Evolutionary conservation across 2,797 vertebrate genomes (phyloP), one percentile per base, ranked within the genome.

Genomic region (Lepus oiostolus): DNA sequence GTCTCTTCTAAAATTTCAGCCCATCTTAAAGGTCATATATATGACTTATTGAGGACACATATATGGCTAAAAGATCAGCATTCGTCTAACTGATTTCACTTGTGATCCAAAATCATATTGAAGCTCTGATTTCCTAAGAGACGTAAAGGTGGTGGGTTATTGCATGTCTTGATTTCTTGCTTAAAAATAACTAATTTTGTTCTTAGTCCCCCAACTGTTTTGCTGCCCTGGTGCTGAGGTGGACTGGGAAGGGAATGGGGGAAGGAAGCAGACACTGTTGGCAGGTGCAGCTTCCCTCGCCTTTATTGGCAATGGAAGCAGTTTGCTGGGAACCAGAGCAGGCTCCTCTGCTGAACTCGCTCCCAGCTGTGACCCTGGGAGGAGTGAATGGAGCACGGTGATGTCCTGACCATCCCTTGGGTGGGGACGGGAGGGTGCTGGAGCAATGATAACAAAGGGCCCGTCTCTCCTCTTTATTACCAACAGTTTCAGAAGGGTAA

Each of bases 181-280:
- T 96, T 67, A 58, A 82, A 95, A 95, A 67, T 85, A 82, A 94
- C 88, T 90, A 72, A 85, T 93, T 92, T 81, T 90, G 42, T 84
- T 21, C 38, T 12, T 22, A 82, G 16, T 28, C 84, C 32, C 58
- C 93, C 38, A 79, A 72, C 17, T 72, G 7, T 74, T 93, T 90
- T 76, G 71, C 93, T 91, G 62, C n/a, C 54, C 50, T 30, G 30
- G 9, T 80, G 24, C 22, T n/a, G 42, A 93, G 77, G 75, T 52
- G 32, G 30, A 26, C 22, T 4, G 54, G 47, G n/a, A 1, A 2
- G 68, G 60, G 50, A 1, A 21, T 50, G 35, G 17, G 10, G 58
- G 11, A 21, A 58, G 35, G 47, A 62, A 30, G 42, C 3, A 13
- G 83, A 63, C 7, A 17, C 21, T 38, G 32, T n/a, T 63, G 35